Base-by-base conservation (phyloP, 2,888 invertebrate genomes). In the Ceramica pisi region DNA sequence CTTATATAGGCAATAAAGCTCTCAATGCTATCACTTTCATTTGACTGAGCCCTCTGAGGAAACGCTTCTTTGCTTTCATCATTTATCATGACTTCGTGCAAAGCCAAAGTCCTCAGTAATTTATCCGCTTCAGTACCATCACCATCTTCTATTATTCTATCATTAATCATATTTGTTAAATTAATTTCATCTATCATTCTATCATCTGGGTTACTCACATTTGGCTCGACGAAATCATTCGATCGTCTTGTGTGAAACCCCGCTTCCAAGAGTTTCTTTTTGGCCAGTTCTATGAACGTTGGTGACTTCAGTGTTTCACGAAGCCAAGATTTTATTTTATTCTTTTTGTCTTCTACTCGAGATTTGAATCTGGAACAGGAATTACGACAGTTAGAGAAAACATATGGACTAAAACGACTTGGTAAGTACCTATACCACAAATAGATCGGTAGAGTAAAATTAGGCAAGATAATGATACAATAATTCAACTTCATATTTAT, bases 251-350 rank as follows among this genome's bases (percentile, higher is more conserved):
- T 86, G 2, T 87, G 81, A n/a, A 92, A 90, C 0, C 95, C 94
- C 0, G 92, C 92, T 74, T 94, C 92, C 16, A 71, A 82, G 0
- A 95, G 86, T 75, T 95, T 95, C 66, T 90, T 94, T 71, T 95
- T 95, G 0, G 95, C 95, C 16, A 94, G 78, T 81, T 93, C 86
- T 63, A 95, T 89, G 78, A 95, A 95, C 0, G 89, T 88, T 0
- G 94, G 92, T 0, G 95, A 95, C 71, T 92, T 91, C 0, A 95
- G 76, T 0, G 94, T 95, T 2, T 95, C 93, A 0, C 94, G 89
- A 0, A 95, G 89, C 95, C 95, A 95, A 6, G 84, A 88, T 70
- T 94, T 95, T 23, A 95, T 95, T 90, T 92, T 94, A 79, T 92
- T 94, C 73, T 95, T 95, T 72, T 95, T 95, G 61, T 94, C 92